A percentile compares a stretch with the other conserved stretches of the same genome.
phyloP scores from a whole-genome alignment of 2,797 vertebrate species.

The Limosa lapponica region DNA sequence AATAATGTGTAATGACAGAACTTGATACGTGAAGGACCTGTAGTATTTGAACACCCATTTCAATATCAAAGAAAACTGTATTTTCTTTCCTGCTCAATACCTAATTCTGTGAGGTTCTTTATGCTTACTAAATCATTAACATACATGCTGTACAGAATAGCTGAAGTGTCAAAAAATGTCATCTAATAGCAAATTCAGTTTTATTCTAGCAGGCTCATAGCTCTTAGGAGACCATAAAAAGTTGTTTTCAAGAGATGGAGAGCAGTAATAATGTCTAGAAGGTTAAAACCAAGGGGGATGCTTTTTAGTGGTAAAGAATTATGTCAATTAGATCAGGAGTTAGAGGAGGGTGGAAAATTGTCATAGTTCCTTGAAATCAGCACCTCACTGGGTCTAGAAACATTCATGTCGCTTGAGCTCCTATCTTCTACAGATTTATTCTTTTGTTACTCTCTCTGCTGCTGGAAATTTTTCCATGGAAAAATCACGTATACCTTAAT shows the following conservation, averaged over 20 bases:
- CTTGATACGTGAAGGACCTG: not conserved
- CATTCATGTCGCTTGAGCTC: not conserved
- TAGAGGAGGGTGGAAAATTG: not conserved
- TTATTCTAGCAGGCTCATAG: not conserved
- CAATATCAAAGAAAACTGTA: slow-evolving; percentile 30
- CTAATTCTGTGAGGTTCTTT: slow-evolving; percentile 1
- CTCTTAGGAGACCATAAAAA: not conserved
- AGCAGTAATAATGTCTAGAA: not conserved
- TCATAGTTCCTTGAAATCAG: slow-evolving; percentile 4
- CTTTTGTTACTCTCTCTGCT: not conserved
- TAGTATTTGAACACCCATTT: slow-evolving; percentile 30
- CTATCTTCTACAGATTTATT: not conserved
- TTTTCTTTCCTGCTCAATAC: slow-evolving; percentile 28
- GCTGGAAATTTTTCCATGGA: not conserved
- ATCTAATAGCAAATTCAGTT: slow-evolving; percentile 24
- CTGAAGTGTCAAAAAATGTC: slow-evolving; percentile 23
- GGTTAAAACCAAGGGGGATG: not conserved
- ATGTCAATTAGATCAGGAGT: not conserved
- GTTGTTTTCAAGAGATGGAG: not conserved
- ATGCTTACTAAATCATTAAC: slow-evolving; percentile 37
- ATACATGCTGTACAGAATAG: not conserved
- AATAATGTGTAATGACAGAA: not conserved
- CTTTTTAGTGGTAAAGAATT: not conserved
- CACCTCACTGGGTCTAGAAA: not conserved
- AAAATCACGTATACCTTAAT: not conserved